Percentiles rank a stretch among this genome's conserved stretches.
Conservation (phyloP, 2,113 vertebrate genomes). For the Sylvietta virens region DNA sequence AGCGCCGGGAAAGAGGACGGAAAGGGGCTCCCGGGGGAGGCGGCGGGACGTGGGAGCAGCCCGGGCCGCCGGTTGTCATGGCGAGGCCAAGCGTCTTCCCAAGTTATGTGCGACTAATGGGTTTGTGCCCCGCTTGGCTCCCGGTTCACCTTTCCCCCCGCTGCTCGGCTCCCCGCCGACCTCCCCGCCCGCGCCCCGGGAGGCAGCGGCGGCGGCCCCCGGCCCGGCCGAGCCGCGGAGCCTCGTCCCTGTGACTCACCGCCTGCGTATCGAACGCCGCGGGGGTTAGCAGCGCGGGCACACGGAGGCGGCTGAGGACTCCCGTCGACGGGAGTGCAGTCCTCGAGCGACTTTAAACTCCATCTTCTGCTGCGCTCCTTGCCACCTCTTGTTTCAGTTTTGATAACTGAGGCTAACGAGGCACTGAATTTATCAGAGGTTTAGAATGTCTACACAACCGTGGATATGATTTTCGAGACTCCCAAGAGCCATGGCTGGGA, state of each 20-base stretch:
- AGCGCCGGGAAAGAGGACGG: neutral
- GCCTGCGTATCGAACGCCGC: neutral
- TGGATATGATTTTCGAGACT: conserved; percentile 42
- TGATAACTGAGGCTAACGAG: conserved; percentile 16
- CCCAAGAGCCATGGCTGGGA: neutral
- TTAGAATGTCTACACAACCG: neutral
- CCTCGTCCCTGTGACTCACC: neutral
- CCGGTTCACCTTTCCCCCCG: conserved; percentile 11
- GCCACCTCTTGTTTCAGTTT: conserved; percentile 22
- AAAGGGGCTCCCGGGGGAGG: neutral
- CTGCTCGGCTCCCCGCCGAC: neutral
- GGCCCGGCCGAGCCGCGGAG: neutral
- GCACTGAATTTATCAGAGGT: neutral
- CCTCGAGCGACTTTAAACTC: conserved; percentile 41
- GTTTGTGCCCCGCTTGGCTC: conserved; percentile 7
- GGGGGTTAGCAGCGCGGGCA: neutral
- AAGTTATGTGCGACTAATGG: conserved; percentile 35
- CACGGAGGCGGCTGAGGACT: neutral
- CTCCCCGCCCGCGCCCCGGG: neutral
- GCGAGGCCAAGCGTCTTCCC: conserved; percentile 8
- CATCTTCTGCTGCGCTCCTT: conserved; percentile 30
- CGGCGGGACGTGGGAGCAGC: conserved; percentile 17
- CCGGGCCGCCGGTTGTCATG: conserved; percentile 38
- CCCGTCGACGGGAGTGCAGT: neutral
- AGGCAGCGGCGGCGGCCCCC: neutral